These are phyloP conservation scores for Parotocinclus haroldoi DNA, from an alignment of 2,797 vertebrate species.

Conservation along the genomic window DNA sequence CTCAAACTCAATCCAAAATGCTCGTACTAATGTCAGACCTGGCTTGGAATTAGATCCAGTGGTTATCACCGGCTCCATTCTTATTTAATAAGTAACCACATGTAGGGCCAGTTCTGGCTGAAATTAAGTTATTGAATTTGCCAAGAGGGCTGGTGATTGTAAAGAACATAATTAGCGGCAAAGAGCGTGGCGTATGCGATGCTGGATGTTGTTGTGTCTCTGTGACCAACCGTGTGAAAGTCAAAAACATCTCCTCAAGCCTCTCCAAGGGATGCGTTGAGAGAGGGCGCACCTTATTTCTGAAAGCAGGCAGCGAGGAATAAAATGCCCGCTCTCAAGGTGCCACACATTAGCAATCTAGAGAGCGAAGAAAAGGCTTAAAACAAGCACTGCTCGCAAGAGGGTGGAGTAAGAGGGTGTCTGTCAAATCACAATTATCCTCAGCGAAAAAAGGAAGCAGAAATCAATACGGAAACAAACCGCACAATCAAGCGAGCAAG, in stretches of 20 bases:
- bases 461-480: constrained; percentile 77
- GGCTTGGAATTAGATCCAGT: constrained; percentile 68
- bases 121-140: constrained; percentile 40
- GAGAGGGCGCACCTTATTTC: constrained; percentile 73
- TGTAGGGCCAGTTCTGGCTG: constrained; percentile 14
- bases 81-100: constrained; percentile 46
- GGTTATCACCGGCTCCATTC: constrained; percentile 65
- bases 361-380: constrained; percentile 68
- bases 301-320: constrained; percentile 75
- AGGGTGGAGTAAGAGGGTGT: constrained; percentile 39
- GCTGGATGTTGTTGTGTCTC: constrained; percentile 56
- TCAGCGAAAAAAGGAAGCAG: constrained; percentile 44
- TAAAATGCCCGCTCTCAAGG: constrained; percentile 72
- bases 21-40: constrained; percentile 67
- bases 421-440: constrained; percentile 68
- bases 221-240: constrained; percentile 69
- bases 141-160: constrained; percentile 42
- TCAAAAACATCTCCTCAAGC: constrained; percentile 67
- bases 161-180: constrained; percentile 66
- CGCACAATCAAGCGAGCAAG: constrained; percentile 75
- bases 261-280: constrained; percentile 63
- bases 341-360: constrained; percentile 69
- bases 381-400: constrained; percentile 72
- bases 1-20: constrained; percentile 71
- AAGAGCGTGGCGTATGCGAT: constrained; percentile 58